These are phyloP conservation scores for Olivierus martensii DNA, from an alignment of 1,140 invertebrate species.

Conservation along the genomic window DNA sequence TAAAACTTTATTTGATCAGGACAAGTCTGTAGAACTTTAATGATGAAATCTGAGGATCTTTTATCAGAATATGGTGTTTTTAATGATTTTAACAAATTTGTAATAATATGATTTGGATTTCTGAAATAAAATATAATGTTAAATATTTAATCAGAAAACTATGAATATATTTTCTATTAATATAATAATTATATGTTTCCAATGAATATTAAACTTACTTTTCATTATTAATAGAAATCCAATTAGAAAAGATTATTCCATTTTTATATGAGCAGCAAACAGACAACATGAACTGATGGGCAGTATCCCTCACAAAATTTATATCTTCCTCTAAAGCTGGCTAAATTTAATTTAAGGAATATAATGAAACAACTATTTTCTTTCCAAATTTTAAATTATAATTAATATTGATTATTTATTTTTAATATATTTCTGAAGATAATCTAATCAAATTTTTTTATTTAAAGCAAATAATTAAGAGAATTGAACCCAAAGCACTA, in stretches of 20 bases:
- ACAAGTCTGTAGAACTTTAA: conserved; percentile 48
- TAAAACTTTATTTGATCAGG: conserved; percentile 53
- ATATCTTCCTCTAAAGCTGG: conserved; percentile 28
- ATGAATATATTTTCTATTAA: no score
- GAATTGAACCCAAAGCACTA: no score
- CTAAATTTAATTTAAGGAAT: conserved; percentile 22
- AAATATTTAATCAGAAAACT: no score
- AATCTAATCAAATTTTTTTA: no score
- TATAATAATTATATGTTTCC: background rate
- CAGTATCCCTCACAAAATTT: conserved; percentile 35
- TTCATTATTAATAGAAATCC: conserved; percentile 39
- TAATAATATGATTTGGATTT: conserved; percentile 46
- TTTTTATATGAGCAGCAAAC: conserved; percentile 51
- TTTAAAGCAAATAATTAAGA: no score
- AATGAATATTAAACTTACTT: conserved; percentile 10
- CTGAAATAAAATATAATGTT: conserved; percentile 6
- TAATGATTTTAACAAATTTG: conserved; percentile 41
- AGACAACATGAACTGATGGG: conserved; percentile 48
- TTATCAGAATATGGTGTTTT: conserved; percentile 48
- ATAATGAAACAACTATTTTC: no score
- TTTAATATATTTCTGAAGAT: no score
- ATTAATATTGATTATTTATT: no score
- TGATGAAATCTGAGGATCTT: conserved; percentile 44
- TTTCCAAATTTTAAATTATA: no score
- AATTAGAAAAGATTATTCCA: conserved; percentile 51